Base-by-base conservation (phyloP, 2,797 vertebrate genomes). In the Discoglossus pictus region DNA sequence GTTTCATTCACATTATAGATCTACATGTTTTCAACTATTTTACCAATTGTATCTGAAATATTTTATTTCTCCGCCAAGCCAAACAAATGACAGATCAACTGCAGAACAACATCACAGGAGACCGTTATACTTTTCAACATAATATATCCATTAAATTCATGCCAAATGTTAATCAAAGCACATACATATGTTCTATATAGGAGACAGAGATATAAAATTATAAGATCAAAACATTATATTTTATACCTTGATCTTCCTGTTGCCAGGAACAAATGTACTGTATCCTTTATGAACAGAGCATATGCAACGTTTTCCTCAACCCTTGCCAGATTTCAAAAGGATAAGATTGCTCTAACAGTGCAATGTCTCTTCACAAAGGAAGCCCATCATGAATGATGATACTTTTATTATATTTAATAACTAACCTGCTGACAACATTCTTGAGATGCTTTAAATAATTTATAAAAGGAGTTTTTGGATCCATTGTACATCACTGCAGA, bases 301-400 rank as follows among this genome's bases (percentile, higher is more conserved):
- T 47, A 36, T 36, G 43, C 43, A 1, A 8, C 7, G 21, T 48
- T 50, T 62, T 62, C 44, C 60, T 50, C 17, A 62, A 27, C 20
- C n/a, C 13, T 21, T 39, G 60, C 44, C 42, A 51, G 25, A 62
- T 38, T 48, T 48, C 59, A 61, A 50, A 50, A 25, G 44, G 59
- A 40, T 21, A 61, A 36, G 43, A 18, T 15, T 61, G 17, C 60
- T 38, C 18, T 62, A 25, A 39, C 60, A 39, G 60, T 12, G 46
- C 50, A 50, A 38, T 62, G 21, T 62, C 60, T 51, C 39, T 50
- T 39, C 44, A 62, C 46, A 39, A 59, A 59, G 40, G 55, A 59
- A 59, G 23, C 23, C 20, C 20, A 25, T 12, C 6, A 25, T 43
- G 55, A 27, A 50, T 39, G 59, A 38, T 51, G 46, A 50, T 36